Conservation (phyloP, 2,797 vertebrate genomes). For the Microtus agrestis region DNA sequence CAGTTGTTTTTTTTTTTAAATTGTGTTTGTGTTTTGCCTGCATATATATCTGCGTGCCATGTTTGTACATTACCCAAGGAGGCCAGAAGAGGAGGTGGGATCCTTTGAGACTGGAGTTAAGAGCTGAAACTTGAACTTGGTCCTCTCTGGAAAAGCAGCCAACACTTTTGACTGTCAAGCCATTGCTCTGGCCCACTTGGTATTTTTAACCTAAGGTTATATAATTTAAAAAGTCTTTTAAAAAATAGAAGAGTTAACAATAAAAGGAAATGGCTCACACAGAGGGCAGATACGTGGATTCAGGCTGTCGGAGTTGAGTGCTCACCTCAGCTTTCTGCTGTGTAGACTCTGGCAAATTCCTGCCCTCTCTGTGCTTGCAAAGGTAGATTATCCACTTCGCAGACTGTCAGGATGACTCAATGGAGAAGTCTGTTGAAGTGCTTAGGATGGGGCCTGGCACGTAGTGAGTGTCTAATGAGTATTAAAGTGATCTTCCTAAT, state of each 20-base stretch:
- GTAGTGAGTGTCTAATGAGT: not conserved
- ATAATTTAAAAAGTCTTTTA: not conserved
- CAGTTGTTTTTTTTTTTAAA: not conserved
- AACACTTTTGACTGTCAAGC: not conserved
- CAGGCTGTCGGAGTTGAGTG: not conserved
- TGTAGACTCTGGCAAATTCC: not conserved
- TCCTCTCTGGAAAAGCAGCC: not conserved
- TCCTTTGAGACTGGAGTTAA: not conserved
- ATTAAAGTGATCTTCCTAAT: constrained; percentile 1
- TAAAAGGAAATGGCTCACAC: not conserved
- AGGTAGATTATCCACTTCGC: no score
- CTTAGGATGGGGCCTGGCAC: not conserved
- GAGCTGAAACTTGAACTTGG: not conserved
- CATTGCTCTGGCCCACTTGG: not conserved
- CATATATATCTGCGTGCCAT: not conserved
- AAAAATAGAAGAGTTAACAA: not conserved
- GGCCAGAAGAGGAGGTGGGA: no score
- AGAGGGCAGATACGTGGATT: not conserved
- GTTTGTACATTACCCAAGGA: not conserved
- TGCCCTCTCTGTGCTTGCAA: not conserved
- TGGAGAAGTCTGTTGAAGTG: not conserved
- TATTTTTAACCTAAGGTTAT: not conserved
- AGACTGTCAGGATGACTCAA: not conserved
- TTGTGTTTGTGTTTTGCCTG: not conserved
- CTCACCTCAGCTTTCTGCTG: not conserved